Conservation (phyloP, 2,113 vertebrate species). For the Anolis carolinensis region DNA sequence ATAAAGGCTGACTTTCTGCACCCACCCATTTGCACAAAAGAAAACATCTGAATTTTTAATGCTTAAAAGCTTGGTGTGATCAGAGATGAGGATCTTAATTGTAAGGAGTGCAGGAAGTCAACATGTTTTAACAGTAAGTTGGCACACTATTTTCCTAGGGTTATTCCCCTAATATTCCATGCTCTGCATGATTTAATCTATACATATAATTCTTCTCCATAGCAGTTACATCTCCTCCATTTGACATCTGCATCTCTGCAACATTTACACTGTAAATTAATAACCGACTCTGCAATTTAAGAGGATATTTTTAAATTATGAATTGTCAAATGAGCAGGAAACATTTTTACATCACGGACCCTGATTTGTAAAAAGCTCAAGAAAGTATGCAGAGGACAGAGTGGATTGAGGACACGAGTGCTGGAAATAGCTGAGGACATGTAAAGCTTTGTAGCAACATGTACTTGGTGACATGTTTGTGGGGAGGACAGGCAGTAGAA, state of each 20-base stretch:
- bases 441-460: background rate
- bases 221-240: slow-evolving; percentile 28
- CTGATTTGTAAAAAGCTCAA: slow-evolving; percentile 24
- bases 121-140: background rate
- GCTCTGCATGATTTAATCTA: background rate
- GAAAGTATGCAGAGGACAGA: background rate
- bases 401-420: background rate
- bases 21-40: background rate
- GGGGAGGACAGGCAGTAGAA: background rate
- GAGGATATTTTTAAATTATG: slow-evolving; percentile 5
- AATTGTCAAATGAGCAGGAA: background rate
- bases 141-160: slow-evolving; percentile 5
- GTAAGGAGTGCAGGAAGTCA: slow-evolving; percentile 8
- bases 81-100: slow-evolving; percentile 9
- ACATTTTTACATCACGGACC: slow-evolving; percentile 18
- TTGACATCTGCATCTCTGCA: slow-evolving; percentile 13
- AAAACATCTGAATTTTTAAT: background rate
- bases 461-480: background rate
- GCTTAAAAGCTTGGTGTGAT: slow-evolving; percentile 18
- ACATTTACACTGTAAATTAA: slow-evolving; percentile 4
- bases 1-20: background rate
- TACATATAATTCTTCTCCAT: background rate
- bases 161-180: slow-evolving; percentile 15
- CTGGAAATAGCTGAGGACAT: background rate
- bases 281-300: slow-evolving; percentile 25